Percentiles rank a stretch among this genome's conserved stretches.
phyloP scores from a whole-genome alignment of 2,888 invertebrate genomes.

The Embidobia sp. region DNA sequence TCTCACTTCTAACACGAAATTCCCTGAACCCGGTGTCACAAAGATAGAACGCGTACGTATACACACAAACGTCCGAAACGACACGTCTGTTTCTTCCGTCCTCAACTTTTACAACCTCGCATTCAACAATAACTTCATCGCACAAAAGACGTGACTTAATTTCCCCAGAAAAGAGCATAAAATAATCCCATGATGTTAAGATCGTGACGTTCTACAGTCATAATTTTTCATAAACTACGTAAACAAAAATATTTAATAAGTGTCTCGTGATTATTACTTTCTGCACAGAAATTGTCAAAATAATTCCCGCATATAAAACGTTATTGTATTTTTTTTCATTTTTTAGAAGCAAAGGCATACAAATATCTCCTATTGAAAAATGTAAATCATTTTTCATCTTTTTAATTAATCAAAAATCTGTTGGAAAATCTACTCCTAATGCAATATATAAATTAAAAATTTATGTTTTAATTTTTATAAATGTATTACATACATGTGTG shows the following conservation, averaged over 20 bases:
- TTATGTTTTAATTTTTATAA: too few species aligned
- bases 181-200: slow-evolving; percentile 35
- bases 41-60: not conserved
- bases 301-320: too few species aligned
- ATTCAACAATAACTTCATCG: slow-evolving; percentile 45
- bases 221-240: slow-evolving; percentile 15
- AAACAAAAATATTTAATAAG: slow-evolving; percentile 18
- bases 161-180: slow-evolving; percentile 44
- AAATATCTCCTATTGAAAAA: too few species aligned
- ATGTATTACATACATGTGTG: too few species aligned
- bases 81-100: slow-evolving; percentile 46
- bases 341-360: too few species aligned
- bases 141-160: slow-evolving; percentile 50
- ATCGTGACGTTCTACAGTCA: slow-evolving; percentile 22
- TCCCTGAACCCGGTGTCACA: slow-evolving; percentile 25
- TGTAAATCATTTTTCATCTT: too few species aligned
- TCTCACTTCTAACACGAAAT: slow-evolving; percentile 44
- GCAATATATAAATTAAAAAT: too few species aligned
- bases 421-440: too few species aligned
- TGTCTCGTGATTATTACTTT: slow-evolving; percentile 18
- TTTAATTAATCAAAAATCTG: too few species aligned
- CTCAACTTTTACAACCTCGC: slow-evolving; percentile 44
- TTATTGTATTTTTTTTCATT: too few species aligned
- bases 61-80: slow-evolving; percentile 21
- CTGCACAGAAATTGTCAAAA: not conserved